Conservation (phyloP, 2,888 invertebrate species). For the Napeogenes sylphis region DNA sequence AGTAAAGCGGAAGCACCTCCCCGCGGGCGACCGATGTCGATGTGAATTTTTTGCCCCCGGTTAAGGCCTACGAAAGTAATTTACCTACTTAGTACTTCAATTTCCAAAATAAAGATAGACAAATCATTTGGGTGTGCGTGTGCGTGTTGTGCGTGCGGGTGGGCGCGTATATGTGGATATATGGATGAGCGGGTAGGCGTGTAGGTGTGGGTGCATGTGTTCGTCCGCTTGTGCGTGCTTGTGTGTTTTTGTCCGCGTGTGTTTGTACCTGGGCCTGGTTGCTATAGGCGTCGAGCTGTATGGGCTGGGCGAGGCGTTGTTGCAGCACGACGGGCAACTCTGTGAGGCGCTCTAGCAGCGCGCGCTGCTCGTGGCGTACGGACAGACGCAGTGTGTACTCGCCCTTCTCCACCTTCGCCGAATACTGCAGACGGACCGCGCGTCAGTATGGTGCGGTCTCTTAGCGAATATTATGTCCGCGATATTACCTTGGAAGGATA, state of each 20-base stretch:
- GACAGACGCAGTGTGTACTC: slow-evolving; percentile 93
- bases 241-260: background rate
- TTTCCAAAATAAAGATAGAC: too few species aligned
- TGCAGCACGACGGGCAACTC: slow-evolving; percentile 86
- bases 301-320: slow-evolving; percentile 84
- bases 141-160: too few species aligned
- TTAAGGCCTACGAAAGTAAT: slow-evolving; percentile 79
- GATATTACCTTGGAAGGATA: slow-evolving; percentile 85
- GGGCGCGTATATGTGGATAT: too few species aligned
- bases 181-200: too few species aligned
- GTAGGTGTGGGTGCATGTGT: too few species aligned
- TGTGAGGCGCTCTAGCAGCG: slow-evolving; percentile 89
- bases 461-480: background rate
- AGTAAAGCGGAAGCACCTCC: slow-evolving; percentile 84
- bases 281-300: slow-evolving; percentile 87
- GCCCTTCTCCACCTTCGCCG: slow-evolving; percentile 94
- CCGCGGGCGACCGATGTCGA: slow-evolving; percentile 78
- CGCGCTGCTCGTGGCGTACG: slow-evolving; percentile 92
- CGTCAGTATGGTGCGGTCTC: slow-evolving; percentile 25
- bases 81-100: background rate
- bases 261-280: slow-evolving; percentile 51
- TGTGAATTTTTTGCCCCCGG: slow-evolving; percentile 87
- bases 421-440: slow-evolving; percentile 77
- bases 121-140: background rate
- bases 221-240: too few species aligned